Percentiles rank a stretch among this genome's conserved stretches.
Conservation (phyloP, 2,113 vertebrate species). For the Tor tambroides region DNA sequence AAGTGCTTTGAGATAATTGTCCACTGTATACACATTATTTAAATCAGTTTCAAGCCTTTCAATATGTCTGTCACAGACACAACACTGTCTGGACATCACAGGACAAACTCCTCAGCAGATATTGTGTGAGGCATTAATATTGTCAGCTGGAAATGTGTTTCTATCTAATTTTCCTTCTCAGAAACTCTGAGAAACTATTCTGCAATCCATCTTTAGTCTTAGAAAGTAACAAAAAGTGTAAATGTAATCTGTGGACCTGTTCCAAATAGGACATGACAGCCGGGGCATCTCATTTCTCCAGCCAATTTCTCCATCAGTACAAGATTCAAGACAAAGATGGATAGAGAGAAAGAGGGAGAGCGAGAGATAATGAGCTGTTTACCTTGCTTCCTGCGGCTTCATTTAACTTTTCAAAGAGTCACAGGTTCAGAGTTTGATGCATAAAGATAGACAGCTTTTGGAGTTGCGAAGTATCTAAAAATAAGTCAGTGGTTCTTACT, state of each 20-base stretch:
- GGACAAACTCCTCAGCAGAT: neutral
- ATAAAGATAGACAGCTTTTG: neutral
- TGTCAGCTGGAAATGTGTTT: neutral
- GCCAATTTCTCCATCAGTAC: neutral
- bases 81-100: neutral
- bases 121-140: slow-evolving; percentile 1
- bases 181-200: slow-evolving; percentile 22
- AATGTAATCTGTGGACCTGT: slow-evolving; percentile 20
- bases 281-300: neutral
- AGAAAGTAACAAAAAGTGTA: slow-evolving; percentile 20
- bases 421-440: neutral
- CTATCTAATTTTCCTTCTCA: neutral
- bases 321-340: slow-evolving; percentile 21
- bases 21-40: neutral
- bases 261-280: slow-evolving; percentile 31
- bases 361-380: slow-evolving; percentile 9
- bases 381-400: neutral
- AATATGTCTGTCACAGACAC: neutral
- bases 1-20: neutral
- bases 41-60: neutral
- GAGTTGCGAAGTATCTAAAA: neutral
- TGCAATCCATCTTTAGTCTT: slow-evolving; percentile 31
- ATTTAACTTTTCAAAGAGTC: neutral
- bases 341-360: slow-evolving; percentile 14
- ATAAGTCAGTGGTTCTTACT: neutral